Evolutionary conservation across 2,113 vertebrate species (phyloP).

Genomic region (Laterallus jamaicensis): DNA sequence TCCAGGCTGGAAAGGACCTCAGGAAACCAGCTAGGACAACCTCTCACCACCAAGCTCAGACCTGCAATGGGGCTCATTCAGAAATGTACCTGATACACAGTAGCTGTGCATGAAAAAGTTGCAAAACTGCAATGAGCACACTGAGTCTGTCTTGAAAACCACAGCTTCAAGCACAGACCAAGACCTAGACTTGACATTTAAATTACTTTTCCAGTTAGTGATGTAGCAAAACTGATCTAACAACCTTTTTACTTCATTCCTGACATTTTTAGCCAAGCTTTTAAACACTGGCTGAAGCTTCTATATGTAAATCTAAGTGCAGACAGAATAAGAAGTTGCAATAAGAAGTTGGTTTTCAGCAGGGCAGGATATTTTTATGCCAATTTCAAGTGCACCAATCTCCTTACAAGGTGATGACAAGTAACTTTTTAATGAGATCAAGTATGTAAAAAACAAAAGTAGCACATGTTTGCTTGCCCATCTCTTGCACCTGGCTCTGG

Average conservation of each 20-base stretch:
- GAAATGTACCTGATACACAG: background rate
- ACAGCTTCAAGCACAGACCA: background rate
- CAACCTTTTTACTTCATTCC: background rate
- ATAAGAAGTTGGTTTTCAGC: background rate
- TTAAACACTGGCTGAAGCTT: background rate
- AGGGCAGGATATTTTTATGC: background rate
- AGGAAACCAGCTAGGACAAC: background rate
- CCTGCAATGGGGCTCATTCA: background rate
- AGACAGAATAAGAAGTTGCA: background rate
- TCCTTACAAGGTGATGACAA: background rate
- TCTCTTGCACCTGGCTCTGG: background rate
- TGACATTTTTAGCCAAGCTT: background rate
- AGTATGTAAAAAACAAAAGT: background rate
- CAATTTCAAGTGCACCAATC: background rate
- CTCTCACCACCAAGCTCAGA: background rate
- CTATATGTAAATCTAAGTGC: background rate
- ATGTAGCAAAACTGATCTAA: background rate
- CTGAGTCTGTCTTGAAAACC: background rate
- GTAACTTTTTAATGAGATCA: background rate
- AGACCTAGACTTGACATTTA: background rate
- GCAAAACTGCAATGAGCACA: background rate
- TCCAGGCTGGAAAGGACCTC: background rate
- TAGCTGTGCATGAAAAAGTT: background rate
- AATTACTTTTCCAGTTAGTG: background rate
- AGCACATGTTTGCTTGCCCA: background rate